Conservation (phyloP, 37 sponge, comb jelly and placozoan species). For the Petrosia ficiformis region DNA sequence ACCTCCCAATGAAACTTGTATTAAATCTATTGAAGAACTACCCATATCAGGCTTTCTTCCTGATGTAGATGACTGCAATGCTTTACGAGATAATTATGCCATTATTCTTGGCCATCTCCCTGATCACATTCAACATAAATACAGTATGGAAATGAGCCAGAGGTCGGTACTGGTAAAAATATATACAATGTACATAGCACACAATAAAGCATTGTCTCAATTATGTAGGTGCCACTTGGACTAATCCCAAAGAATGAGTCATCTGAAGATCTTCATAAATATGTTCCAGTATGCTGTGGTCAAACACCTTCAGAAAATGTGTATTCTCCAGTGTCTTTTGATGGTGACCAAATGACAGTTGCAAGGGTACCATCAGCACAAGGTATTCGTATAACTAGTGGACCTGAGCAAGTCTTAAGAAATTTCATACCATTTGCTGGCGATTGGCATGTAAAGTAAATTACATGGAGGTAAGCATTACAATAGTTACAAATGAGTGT, state of each 20-base stretch:
- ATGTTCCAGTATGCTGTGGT: constrained; percentile 1
- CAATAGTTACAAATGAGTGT: background rate
- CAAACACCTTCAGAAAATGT: background rate
- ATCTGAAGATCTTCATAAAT: constrained; percentile 8
- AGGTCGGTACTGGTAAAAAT: constrained; percentile 15
- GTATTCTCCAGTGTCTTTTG: background rate
- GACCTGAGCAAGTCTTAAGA: background rate
- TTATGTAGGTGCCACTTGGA: too few relatives aligned
- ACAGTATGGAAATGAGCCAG: constrained; percentile 16
- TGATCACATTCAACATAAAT: constrained; percentile 10
- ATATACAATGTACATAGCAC: too few relatives aligned
- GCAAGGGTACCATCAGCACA: constrained; percentile 1
- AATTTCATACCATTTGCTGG: background rate
- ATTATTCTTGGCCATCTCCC: constrained; percentile 8
- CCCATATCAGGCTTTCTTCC: constrained; percentile 15
- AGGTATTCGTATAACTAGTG: background rate
- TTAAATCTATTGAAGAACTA: background rate
- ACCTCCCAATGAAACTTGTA: constrained; percentile 11
- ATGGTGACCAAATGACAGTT: constrained; percentile 24
- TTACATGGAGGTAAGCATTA: too few relatives aligned
- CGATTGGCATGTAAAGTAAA: constrained; percentile 35
- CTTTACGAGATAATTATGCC: constrained; percentile 14
- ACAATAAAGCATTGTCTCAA: too few relatives aligned
- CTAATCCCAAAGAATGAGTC: constrained; percentile 7
- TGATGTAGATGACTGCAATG: constrained; percentile 3